Evolutionary conservation across 2,797 vertebrate species (phyloP).

Genomic region (Tinamus major): DNA sequence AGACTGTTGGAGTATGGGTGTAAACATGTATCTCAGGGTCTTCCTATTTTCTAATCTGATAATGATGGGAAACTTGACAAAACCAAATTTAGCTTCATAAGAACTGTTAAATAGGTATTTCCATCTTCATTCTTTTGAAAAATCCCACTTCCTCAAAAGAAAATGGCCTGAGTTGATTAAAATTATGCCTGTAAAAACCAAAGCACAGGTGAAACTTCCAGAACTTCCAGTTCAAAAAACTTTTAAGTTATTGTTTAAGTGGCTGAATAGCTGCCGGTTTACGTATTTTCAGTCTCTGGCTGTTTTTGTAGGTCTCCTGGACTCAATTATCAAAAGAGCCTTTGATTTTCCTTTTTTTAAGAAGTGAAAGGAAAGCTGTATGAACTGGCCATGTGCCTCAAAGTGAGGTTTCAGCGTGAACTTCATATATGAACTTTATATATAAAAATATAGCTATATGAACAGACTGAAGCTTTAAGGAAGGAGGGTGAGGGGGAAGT

Average conservation of each 20-base stretch:
- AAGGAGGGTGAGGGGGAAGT: background rate
- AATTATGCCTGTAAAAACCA: background rate
- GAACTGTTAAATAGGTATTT: background rate
- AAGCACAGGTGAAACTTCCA: background rate
- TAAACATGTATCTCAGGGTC: background rate
- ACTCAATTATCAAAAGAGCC: background rate
- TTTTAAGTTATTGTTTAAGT: background rate
- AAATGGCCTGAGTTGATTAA: background rate
- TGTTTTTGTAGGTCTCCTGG: background rate
- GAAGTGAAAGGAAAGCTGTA: background rate
- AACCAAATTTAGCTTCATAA: background rate
- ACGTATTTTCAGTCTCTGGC: background rate
- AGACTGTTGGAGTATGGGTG: fast-evolving
- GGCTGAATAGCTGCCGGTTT: background rate
- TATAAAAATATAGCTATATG: background rate
- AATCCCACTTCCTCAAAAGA: background rate
- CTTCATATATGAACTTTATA: background rate
- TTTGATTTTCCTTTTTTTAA: background rate
- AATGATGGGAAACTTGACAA: background rate
- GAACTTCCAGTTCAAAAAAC: background rate
- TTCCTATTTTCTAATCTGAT: background rate
- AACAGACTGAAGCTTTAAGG: background rate
- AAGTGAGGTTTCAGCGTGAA: background rate
- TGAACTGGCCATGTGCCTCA: background rate
- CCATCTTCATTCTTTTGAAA: background rate